phyloP scores from a whole-genome alignment of 2,113 vertebrate genomes.

The Heterochromis multidens region DNA sequence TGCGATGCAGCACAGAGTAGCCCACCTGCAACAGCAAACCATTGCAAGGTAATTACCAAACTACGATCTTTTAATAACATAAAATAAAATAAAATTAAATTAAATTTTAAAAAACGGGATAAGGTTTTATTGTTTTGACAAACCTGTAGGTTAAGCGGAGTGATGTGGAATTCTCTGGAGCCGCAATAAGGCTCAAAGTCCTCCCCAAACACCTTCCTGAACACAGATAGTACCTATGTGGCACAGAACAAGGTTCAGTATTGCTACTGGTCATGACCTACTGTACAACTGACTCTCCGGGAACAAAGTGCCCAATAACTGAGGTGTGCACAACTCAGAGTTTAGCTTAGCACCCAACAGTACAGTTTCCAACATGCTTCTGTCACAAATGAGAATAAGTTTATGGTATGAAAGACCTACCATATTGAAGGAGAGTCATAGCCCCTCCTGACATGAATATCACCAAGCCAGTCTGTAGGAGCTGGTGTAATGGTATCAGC shows the following conservation, averaged over 20 bases:
- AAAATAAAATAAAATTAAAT: background rate
- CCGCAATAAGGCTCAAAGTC: conserved; percentile 80
- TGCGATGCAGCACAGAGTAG: conserved; percentile 88
- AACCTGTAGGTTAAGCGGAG: conserved; percentile 91
- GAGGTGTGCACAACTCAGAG: background rate
- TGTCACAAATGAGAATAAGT: background rate
- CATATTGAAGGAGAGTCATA: background rate
- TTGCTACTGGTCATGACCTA: background rate
- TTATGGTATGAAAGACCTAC: background rate
- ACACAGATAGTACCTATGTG: conserved; percentile 82
- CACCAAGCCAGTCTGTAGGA: background rate
- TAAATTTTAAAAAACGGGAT: background rate
- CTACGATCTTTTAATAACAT: background rate
- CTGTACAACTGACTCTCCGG: background rate
- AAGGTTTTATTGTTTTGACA: background rate
- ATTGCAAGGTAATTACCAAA: background rate
- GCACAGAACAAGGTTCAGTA: background rate
- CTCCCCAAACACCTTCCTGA: conserved; percentile 84
- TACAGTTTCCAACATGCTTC: background rate
- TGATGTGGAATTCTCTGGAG: conserved; percentile 88
- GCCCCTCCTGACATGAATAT: background rate
- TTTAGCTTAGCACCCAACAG: background rate
- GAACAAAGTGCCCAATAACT: background rate
- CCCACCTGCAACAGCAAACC: conserved; percentile 78
- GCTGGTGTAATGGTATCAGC: background rate